These are phyloP conservation scores for Opisthocomus hoazin DNA, from an alignment of 2,113 vertebrate species.

Conservation along the genomic window DNA sequence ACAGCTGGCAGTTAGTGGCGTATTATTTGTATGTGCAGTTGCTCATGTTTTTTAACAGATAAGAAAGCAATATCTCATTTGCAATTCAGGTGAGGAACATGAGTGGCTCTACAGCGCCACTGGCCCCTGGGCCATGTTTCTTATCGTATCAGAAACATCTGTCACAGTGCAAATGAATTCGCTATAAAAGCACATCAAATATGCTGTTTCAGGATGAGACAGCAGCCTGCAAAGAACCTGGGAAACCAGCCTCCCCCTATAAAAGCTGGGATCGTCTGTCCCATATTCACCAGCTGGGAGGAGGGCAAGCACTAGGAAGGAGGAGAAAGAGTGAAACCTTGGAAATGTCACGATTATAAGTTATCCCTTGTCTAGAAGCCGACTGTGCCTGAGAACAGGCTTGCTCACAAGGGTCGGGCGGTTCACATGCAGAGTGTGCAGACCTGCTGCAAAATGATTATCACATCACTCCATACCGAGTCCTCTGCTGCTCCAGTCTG, in stretches of 20 bases:
- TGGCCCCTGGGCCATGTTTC: neutral
- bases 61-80: slow-evolving; percentile 28
- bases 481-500: neutral
- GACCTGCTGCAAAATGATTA: neutral
- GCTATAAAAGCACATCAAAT: neutral
- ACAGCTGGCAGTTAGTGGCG: slow-evolving; percentile 36
- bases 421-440: neutral
- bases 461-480: rapidly evolving
- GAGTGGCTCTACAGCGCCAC: neutral
- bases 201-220: neutral
- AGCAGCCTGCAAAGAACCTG: neutral
- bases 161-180: neutral
- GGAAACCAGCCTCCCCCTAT: neutral
- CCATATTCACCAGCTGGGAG: neutral
- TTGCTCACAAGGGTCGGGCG: rapidly evolving
- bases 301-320: neutral
- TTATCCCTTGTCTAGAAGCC: neutral
- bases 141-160: slow-evolving; percentile 37
- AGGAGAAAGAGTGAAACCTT: neutral
- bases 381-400: neutral
- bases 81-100: neutral
- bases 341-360: neutral
- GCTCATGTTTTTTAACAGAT: slow-evolving; percentile 37
- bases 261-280: neutral
- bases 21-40: slow-evolving; percentile 47